A percentile compares a stretch with the other conserved stretches of the same genome.
These are phyloP conservation scores for Drosophila diplacantha DNA, from an alignment of 2,888 invertebrate species.

Conservation along the genomic window DNA sequence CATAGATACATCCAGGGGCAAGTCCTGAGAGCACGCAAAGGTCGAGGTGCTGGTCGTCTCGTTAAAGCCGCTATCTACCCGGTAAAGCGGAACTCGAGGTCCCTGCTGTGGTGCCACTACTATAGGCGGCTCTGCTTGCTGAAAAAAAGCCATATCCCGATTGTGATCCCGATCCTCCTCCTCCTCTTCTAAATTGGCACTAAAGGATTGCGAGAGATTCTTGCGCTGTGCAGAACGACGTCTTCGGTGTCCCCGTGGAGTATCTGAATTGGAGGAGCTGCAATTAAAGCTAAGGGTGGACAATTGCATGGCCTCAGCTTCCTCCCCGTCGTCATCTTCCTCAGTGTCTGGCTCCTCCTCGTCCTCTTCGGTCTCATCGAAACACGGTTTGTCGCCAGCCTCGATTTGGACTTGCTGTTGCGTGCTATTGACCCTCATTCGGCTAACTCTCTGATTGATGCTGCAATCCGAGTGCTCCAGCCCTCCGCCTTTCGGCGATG, in stretches of 20 bases:
- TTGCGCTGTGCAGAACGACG: slow-evolving; percentile 75
- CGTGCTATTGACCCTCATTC: slow-evolving; percentile 64
- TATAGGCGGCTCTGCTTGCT: neutral
- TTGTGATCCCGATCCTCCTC: slow-evolving; percentile 37
- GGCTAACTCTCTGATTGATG: slow-evolving; percentile 68
- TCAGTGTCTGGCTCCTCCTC: slow-evolving; percentile 32
- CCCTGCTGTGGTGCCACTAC: slow-evolving; percentile 6
- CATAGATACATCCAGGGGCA: slow-evolving; percentile 61
- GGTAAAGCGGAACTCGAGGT: slow-evolving; percentile 56
- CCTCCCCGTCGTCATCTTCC: slow-evolving; percentile 59
- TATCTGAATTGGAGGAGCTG: slow-evolving; percentile 72
- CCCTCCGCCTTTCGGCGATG: slow-evolving; percentile 55
- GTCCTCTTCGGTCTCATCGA: slow-evolving; percentile 38
- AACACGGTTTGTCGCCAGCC: slow-evolving; percentile 17
- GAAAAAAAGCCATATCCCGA: neutral
- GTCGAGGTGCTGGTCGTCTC: slow-evolving; percentile 66
- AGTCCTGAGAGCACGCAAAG: slow-evolving; percentile 54
- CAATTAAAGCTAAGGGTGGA: slow-evolving; percentile 66
- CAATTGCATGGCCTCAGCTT: slow-evolving; percentile 71
- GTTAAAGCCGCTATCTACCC: slow-evolving; percentile 77
- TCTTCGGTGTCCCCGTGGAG: slow-evolving; percentile 73
- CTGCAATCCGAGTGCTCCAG: slow-evolving; percentile 69
- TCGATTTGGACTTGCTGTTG: slow-evolving; percentile 30
- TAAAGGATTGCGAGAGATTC: slow-evolving; percentile 77
- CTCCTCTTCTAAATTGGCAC: slow-evolving; percentile 63